Conservation (phyloP, 2,113 vertebrate species). For the Calonectris borealis region DNA sequence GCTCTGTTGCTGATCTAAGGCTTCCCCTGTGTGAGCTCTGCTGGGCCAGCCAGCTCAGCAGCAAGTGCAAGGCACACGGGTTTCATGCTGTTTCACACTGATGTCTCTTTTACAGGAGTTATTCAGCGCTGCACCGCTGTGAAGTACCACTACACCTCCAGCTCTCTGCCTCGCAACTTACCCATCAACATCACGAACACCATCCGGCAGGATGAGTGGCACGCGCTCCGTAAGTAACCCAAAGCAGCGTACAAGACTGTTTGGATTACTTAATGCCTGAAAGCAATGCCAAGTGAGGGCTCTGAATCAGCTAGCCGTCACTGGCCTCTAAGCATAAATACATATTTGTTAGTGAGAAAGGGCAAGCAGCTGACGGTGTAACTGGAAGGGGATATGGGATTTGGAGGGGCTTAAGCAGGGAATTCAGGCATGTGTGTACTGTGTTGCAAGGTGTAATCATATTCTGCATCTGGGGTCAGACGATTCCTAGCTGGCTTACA, state of each 20-base stretch:
- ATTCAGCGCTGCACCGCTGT: conserved; percentile 87
- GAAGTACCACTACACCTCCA: conserved; percentile 93
- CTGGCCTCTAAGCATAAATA: neutral
- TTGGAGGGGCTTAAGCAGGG: neutral
- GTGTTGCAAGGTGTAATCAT: neutral
- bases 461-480: neutral
- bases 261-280: neutral
- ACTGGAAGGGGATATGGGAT: neutral
- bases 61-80: neutral
- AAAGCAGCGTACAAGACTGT: rapidly evolving
- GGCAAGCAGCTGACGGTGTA: neutral
- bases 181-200: conserved; percentile 89
- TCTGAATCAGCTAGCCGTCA: neutral
- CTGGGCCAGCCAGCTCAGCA: neutral
- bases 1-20: neutral
- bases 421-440: neutral
- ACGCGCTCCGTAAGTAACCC: conserved; percentile 86
- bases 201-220: conserved; percentile 92
- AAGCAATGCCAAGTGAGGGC: neutral
- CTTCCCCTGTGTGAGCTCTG: neutral
- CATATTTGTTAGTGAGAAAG: neutral
- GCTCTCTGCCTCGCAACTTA: conserved; percentile 84
- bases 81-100: neutral
- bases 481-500: neutral
- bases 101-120: conserved; percentile 71